Conservation (phyloP, 2,797 vertebrate genomes). For the Galaxias olidus region DNA sequence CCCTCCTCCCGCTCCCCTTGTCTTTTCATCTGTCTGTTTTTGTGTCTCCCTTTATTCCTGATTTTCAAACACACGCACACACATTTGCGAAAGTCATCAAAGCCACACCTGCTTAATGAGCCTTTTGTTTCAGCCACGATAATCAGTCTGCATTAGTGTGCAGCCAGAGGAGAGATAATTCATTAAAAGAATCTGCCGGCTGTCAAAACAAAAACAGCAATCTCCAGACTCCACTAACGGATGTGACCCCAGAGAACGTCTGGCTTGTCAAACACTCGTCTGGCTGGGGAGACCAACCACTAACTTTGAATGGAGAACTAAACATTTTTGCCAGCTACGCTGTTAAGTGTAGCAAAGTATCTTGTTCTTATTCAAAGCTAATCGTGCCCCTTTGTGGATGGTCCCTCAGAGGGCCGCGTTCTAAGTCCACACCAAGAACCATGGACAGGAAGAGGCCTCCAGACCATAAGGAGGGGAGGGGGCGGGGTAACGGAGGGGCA, state of each 20-base stretch:
- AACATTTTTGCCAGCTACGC: constrained; percentile 19
- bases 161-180: constrained; percentile 34
- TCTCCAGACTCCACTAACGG: constrained; percentile 27
- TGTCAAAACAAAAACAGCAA: constrained; percentile 39
- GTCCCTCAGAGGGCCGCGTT: constrained; percentile 35
- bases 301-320: constrained; percentile 19
- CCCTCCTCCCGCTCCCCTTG: neutral
- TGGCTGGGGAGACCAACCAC: neutral
- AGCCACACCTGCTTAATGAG: constrained; percentile 55
- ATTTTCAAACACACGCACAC: neutral
- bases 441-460: constrained; percentile 35
- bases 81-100: constrained; percentile 48
- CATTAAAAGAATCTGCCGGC: constrained; percentile 46
- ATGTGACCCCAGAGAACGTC: constrained; percentile 20
- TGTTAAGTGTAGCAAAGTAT: constrained; percentile 7
- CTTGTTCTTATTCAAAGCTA: constrained; percentile 24
- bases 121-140: constrained; percentile 43
- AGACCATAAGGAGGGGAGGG: constrained; percentile 6
- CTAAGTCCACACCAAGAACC: constrained; percentile 58
- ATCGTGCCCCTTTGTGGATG: constrained; percentile 31
- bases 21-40: neutral
- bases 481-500: neutral
- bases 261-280: constrained; percentile 20
- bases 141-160: constrained; percentile 47
- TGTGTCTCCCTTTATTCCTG: neutral